Base-by-base conservation (phyloP, 2,113 vertebrate genomes). In the Puffinus mauretanicus region DNA sequence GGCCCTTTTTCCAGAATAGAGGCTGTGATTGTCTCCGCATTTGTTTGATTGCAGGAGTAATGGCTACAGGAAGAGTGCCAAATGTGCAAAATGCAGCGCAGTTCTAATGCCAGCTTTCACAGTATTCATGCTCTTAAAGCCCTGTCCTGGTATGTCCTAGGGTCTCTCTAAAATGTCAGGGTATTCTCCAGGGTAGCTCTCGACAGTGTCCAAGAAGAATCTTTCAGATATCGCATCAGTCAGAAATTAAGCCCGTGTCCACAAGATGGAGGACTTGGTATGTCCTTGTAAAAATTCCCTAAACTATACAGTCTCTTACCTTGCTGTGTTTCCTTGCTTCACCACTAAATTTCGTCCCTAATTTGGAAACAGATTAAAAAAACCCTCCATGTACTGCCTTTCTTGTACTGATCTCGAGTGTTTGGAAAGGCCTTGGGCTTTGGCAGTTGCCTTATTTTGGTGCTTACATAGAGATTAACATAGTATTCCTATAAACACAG, bases 261-360 rank as follows among this genome's bases (percentile, higher is more conserved):
- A 88, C 71, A 86, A 92, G 82, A 94, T 94, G 88, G 86, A 94
- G 82, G 91, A 52, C 62, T 93, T 92, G 88, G 55, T 67, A 66
- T 95, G 72, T 78, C 65, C 89, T 84, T 95, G 55, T 82, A 55
- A 86, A 78, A 70, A 62, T 58, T 58, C 80, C 58, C 38, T 42
- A 5, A 36, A 22, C 40, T 44, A 0, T 13, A 15, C 30, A 62
- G 38, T 25, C 64, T 81, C n/a, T 82, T 82, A 57, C 58, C 75
- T 91, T 49, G 29, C 64, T 2, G 5, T 40, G 34, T 86, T 90
- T 82, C 42, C 25, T 62, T 62, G 17, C 9, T 75, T 82, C 93
- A 44, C 29, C 52, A 21, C 60, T 64, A 47, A 64, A 75, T 93
- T 47, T 47, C 55, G 61, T 82, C 84, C n/a, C 66, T 86, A 26